phyloP scores from a whole-genome alignment of 2,113 vertebrate genomes.

The Podocnemis expansa region DNA sequence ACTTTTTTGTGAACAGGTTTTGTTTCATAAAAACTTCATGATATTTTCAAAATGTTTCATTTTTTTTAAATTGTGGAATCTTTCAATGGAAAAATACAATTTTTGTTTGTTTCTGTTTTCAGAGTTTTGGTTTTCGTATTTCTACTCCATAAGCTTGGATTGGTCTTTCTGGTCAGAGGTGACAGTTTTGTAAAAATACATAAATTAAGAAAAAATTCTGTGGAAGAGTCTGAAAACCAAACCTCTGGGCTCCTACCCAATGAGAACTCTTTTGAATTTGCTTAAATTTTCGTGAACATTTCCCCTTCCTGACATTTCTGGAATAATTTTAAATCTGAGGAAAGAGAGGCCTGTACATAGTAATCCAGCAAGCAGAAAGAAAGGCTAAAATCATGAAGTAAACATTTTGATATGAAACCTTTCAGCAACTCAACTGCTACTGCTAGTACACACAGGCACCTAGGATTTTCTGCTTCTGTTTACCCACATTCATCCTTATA shows the following conservation, averaged over 20 bases:
- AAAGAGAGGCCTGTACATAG: constrained; percentile 64
- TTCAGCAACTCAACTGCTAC: constrained; percentile 30
- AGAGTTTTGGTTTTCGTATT: neutral
- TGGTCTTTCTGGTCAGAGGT: neutral
- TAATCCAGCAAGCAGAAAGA: constrained; percentile 47
- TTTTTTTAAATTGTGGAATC: neutral
- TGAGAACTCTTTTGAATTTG: constrained; percentile 7
- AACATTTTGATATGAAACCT: constrained; percentile 72
- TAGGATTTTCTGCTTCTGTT: constrained; percentile 50
- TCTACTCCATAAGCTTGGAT: neutral
- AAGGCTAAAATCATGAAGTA: constrained; percentile 67
- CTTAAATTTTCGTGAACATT: neutral
- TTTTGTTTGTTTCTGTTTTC: neutral
- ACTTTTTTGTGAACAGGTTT: neutral
- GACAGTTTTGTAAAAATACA: neutral
- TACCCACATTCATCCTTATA: constrained; percentile 64
- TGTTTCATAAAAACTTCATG: neutral
- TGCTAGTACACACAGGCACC: too few relatives aligned
- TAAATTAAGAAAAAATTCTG: neutral
- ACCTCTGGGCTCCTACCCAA: neutral
- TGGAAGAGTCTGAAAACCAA: neutral
- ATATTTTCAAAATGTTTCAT: neutral
- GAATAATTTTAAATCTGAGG: constrained; percentile 13
- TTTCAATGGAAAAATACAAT: neutral
- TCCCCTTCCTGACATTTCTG: neutral